Evolutionary conservation across 2,113 vertebrate genomes (phyloP).

Genomic region (Megaceryle torquata): DNA sequence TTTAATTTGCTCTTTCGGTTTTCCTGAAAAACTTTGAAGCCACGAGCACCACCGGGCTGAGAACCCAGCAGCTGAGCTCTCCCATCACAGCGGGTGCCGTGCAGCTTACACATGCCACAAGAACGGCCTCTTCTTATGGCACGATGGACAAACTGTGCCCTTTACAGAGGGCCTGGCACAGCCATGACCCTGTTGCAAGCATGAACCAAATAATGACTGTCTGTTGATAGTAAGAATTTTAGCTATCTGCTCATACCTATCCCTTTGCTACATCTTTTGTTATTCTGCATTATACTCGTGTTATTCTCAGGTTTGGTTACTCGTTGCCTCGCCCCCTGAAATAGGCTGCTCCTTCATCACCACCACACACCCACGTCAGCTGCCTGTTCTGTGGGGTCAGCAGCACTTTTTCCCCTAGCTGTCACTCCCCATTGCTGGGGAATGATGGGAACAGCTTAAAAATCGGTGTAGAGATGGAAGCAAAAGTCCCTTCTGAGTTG

Average conservation of each 20-base stretch:
- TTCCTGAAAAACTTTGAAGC: not conserved
- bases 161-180: not conserved
- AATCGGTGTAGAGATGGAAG: accelerated
- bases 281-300: accelerated
- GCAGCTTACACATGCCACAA: accelerated
- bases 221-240: not conserved
- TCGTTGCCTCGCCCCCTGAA: accelerated
- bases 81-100: accelerated
- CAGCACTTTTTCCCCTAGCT: not conserved
- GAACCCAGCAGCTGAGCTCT: not conserved
- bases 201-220: accelerated
- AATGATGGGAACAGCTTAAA: accelerated
- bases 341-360: not conserved
- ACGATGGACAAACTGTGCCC: accelerated
- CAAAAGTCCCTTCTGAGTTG: not conserved
- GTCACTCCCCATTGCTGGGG: not conserved
- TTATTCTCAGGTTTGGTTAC: accelerated
- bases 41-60: not conserved
- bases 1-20: not conserved
- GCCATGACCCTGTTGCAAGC: not conserved
- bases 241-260: not conserved
- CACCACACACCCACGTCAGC: accelerated
- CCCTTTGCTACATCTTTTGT: not conserved
- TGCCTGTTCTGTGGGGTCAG: not conserved
- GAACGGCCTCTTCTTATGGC: accelerated